Base-by-base conservation (phyloP, 2,888 invertebrate species). In the Nowickia ferox region DNA sequence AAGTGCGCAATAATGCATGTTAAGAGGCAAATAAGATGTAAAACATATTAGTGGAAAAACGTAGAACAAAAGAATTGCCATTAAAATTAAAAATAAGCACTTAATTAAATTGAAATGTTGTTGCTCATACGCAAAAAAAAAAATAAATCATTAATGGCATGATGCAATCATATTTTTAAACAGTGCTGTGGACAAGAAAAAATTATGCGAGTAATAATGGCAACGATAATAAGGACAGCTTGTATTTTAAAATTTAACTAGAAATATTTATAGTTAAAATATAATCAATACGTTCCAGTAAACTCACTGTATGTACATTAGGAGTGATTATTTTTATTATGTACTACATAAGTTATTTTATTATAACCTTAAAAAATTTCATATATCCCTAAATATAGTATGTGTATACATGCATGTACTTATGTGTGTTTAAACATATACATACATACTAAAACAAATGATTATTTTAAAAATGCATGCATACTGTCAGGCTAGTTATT, bases 71-170 rank as follows among this genome's bases (percentile, higher is more conserved):
- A 42, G 2, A 30, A 13, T 8, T 9, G 15, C 22, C 8, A 30
- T 30, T 9, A 15, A 76, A 46, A n/a, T n/a, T 30, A 11, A 17
- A 38, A 57, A 46, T 30, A 46, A 38, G 30, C 38, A 44, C 22
- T 22, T 9, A 77, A 68, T 77, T 48, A 59, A 68, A 57, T 22
- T 66, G 13, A 66, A 76, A 75, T 65, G 55, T 42, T 38, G 30
- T 2, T 2, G 38, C 38, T 13, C 42, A 30, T 57, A 57, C 40
- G 15, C 5, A 53, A 72, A 71, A 22, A 2, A 2, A 19, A 13
- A 57, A 44, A 9, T 44, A 30, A 22, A 11, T 19, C 15, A 42
- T 55, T 9, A 71, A 44, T 38, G 30, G 9, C 5, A 17, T 15
- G 40, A 59, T 10, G 38, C 57, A 44, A 8, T 22, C 22, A 46